phyloP scores from a whole-genome alignment of 2,797 vertebrate genomes.

The Sylvia borin region DNA sequence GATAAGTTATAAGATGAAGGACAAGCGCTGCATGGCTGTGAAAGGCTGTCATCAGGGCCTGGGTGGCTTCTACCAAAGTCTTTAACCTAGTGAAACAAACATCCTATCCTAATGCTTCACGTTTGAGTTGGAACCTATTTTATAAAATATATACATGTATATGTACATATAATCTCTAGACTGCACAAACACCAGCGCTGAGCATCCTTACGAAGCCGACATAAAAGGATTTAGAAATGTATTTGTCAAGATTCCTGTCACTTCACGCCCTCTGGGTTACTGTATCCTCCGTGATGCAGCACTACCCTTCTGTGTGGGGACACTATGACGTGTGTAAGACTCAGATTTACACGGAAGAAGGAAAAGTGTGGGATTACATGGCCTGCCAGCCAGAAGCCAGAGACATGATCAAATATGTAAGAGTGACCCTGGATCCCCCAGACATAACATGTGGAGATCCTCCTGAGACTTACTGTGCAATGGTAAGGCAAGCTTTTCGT shows the following conservation, averaged over 20 bases:
- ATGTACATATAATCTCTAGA: conserved; percentile 39
- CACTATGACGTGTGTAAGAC: conserved; percentile 98
- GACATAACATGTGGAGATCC: conserved; percentile 98
- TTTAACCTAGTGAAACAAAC: conserved; percentile 60
- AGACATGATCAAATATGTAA: conserved; percentile 95
- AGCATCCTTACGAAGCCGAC: conserved; percentile 36
- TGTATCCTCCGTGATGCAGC: conserved; percentile 87
- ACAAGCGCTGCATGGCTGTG: background rate
- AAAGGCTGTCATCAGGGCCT: conserved; percentile 67
- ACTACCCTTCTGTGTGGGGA: conserved; percentile 94
- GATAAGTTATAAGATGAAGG: conserved; percentile 34
- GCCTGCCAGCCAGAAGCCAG: conserved; percentile 96
- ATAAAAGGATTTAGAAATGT: conserved; percentile 85
- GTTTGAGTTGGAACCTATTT: conserved; percentile 49
- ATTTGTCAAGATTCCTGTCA: conserved; percentile 87
- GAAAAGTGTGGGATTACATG: conserved; percentile 98
- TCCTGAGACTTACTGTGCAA: conserved; percentile 94
- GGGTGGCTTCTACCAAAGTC: conserved; percentile 79
- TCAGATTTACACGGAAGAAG: conserved; percentile 93
- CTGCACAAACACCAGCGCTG: background rate
- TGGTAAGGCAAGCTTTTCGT: conserved; percentile 84
- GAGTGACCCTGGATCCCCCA: conserved; percentile 92
- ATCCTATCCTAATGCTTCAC: conserved; percentile 44
- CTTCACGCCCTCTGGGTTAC: conserved; percentile 91
- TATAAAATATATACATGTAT: conserved; percentile 17